Base-by-base conservation (phyloP, 2,888 invertebrate species). In the Abrostola triplasia region DNA sequence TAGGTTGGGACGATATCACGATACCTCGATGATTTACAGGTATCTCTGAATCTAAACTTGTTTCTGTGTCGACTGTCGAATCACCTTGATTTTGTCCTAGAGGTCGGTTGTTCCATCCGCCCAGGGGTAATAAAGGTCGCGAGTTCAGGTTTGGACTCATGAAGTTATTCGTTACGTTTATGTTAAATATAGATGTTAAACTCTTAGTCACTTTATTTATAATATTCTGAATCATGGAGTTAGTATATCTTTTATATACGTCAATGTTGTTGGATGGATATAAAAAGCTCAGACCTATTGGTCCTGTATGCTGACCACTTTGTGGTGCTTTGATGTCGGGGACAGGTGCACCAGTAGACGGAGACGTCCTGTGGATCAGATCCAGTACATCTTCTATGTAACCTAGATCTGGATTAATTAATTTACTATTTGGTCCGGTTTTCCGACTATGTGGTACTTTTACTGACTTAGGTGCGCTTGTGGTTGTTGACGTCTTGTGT, bases 41-140 rank as follows among this genome's bases (percentile, higher is more conserved):
- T 47, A 24, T 47, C 13, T 47, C 13, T 24, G 9, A 47, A 5
- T 13, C 24, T 24, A 47, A 47, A 47, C 44, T 47, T 47, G 44
- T 47, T 47, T 47, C 24, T 24, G 13, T 24, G 10, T 47, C 24
- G 13, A 24, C 44, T 24, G 13, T 47, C 8, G 6, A 9, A 24
- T 47, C 44, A 47, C 44, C 44, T 47, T 47, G 44, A 47, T 24
- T 47, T 47, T 47, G 44, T 13, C 8, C 44, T 44, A 13, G 13
- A 47, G 44, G 44, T 47, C 44, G 44, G 44, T 24, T 47, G 13
- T 13, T 13, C 44, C 24, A 47, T 47, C 44, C 24, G 24, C 5
- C 9, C 13, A 47, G 44, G 44, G 44, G 44, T 47, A 24, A 13
- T 24, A 24, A 47, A 47, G 44, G 44, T 47, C 44, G 44, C 44